These are phyloP conservation scores for Danio tinwini DNA, from an alignment of 2,797 vertebrate species.

Conservation along the genomic window DNA sequence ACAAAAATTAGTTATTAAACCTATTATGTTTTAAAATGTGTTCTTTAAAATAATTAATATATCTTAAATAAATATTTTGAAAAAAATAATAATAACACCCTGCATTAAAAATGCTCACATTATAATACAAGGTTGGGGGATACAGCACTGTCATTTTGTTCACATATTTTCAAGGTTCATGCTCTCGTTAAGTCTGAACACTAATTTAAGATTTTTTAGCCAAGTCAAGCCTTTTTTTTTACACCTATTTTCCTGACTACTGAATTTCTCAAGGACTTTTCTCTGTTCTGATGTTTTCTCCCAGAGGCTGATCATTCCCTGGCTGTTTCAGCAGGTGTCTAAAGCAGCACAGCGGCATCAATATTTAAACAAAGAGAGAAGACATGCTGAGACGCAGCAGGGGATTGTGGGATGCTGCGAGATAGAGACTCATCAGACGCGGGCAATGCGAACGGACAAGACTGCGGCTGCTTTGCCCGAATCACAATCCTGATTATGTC, in stretches of 20 bases:
- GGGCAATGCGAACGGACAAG: constrained; percentile 32
- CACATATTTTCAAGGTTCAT: background rate
- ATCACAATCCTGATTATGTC: constrained; percentile 12
- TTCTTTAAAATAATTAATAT: too few relatives aligned
- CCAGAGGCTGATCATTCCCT: constrained; percentile 3
- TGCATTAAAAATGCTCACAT: too few relatives aligned
- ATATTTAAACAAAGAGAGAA: constrained; percentile 56
- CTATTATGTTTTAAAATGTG: too few relatives aligned
- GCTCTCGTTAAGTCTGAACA: background rate
- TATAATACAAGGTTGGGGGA: too few relatives aligned
- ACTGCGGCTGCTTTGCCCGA: background rate
- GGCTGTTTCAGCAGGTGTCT: constrained; percentile 20
- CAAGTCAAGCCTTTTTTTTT: background rate
- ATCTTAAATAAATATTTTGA: too few relatives aligned
- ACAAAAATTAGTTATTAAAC: too few relatives aligned
- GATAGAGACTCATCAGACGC: constrained; percentile 25
- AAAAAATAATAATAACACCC: too few relatives aligned
- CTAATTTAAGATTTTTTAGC: background rate
- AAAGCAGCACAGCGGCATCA: constrained; percentile 43
- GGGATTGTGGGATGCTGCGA: constrained; percentile 17
- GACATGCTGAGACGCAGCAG: constrained; percentile 33
- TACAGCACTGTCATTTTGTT: too few relatives aligned
- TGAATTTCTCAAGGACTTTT: constrained; percentile 25
- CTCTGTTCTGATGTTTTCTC: constrained; percentile 12
- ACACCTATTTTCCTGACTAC: background rate